phyloP scores from a whole-genome alignment of 2,113 vertebrate species.

The Puffinus mauretanicus region DNA sequence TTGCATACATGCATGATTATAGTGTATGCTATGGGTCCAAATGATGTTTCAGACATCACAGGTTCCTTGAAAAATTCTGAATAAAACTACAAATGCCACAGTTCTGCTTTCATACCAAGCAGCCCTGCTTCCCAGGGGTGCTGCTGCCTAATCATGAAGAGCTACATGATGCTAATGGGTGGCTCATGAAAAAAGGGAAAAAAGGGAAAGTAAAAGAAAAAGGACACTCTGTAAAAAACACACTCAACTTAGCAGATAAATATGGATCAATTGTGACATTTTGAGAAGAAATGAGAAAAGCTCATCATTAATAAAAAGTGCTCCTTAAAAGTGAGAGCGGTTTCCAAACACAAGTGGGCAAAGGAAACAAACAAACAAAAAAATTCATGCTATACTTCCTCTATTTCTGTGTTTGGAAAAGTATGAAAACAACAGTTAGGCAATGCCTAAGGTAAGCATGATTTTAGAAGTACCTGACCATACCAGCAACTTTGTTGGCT shows the following conservation, averaged over 20 bases:
- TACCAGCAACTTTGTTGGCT: neutral
- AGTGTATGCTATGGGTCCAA: fast-evolving
- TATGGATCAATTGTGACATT: neutral
- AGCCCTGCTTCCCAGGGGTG: neutral
- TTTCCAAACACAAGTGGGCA: neutral
- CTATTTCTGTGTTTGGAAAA: neutral
- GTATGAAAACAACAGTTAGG: neutral
- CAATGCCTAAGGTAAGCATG: neutral
- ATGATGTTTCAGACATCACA: neutral
- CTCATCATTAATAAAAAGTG: neutral
- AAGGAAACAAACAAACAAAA: neutral
- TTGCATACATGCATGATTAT: neutral
- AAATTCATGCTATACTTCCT: neutral
- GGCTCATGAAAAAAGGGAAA: neutral
- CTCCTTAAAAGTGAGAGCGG: neutral
- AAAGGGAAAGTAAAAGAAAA: neutral
- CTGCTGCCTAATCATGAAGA: neutral
- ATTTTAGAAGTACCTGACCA: neutral
- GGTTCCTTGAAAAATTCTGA: neutral
- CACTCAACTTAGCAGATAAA: neutral
- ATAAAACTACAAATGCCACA: neutral
- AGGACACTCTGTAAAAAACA: neutral
- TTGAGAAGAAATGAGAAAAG: neutral
- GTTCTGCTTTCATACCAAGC: neutral
- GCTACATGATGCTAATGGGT: neutral